Conservation (phyloP, 1,140 invertebrate species). For the Dreissena polymorpha region DNA sequence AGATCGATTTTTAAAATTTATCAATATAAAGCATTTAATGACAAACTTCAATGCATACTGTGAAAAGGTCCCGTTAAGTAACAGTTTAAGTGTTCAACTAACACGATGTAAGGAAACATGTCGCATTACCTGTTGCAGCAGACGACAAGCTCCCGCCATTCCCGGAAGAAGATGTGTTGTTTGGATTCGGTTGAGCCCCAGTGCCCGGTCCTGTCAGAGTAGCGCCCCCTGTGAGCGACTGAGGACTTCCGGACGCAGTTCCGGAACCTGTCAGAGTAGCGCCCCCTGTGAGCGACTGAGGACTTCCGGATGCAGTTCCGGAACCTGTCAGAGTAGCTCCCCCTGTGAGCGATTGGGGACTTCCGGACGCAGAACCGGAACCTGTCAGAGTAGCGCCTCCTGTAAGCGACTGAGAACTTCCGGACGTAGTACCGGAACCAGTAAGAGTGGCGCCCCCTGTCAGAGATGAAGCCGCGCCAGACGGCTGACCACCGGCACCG, state of each 20-base stretch:
- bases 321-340: slow-evolving; percentile 17
- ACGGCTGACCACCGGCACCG: not conserved
- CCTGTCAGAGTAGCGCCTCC: slow-evolving; percentile 25
- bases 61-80: too few relatives aligned
- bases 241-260: not conserved
- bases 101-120: too few relatives aligned
- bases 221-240: slow-evolving; percentile 19
- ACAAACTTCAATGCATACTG: too few relatives aligned
- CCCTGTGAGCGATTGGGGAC: slow-evolving; percentile 2
- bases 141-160: too few relatives aligned
- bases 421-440: not conserved
- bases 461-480: slow-evolving; percentile 7
- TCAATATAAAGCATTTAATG: too few relatives aligned
- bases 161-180: too few relatives aligned
- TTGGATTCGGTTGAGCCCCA: too few relatives aligned
- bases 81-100: too few relatives aligned
- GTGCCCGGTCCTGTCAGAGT: slow-evolving; percentile 8
- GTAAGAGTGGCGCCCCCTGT: slow-evolving; percentile 24
- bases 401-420: slow-evolving; percentile 7
- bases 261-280: slow-evolving; percentile 23
- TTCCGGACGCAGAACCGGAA: not conserved
- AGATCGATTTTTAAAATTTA: too few relatives aligned
- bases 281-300: slow-evolving; percentile 15
- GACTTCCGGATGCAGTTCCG: not conserved
- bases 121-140: too few relatives aligned